Percentiles rank a stretch among this genome's conserved stretches.
Conservation (phyloP, 1,140 invertebrate species). For the Achroia grisella region DNA sequence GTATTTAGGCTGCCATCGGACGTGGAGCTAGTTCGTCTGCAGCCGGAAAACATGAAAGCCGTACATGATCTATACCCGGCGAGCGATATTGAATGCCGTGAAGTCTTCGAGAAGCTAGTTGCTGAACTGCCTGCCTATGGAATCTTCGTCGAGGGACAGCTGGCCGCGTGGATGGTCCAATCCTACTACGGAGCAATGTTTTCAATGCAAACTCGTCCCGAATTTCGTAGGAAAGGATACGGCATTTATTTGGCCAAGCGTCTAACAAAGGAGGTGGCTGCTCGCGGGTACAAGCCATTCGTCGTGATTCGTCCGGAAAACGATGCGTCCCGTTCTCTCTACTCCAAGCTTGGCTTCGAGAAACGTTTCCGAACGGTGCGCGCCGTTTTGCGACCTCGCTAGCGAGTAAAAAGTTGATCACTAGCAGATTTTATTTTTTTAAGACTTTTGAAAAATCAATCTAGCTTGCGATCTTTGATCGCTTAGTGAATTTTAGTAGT, state of each 20-base stretch:
- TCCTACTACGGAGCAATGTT: constrained; percentile 93
- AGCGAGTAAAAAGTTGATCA: constrained; percentile 55
- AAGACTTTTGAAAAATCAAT: constrained; percentile 71
- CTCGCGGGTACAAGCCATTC: constrained; percentile 85
- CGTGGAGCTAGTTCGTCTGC: constrained; percentile 81
- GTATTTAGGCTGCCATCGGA: constrained; percentile 74
- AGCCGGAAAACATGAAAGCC: constrained; percentile 82
- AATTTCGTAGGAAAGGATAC: constrained; percentile 85
- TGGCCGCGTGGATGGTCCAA: constrained; percentile 90
- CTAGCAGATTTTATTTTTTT: constrained; percentile 74
- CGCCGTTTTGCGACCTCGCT: constrained; percentile 80
- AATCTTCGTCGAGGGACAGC: constrained; percentile 80
- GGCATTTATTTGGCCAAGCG: constrained; percentile 80
- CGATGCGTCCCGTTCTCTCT: constrained; percentile 85
- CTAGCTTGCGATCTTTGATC: constrained; percentile 72
- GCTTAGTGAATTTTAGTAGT: constrained; percentile 65
- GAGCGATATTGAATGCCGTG: constrained; percentile 87
- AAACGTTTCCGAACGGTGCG: constrained; percentile 84
- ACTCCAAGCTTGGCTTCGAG: constrained; percentile 85
- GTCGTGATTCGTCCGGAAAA: constrained; percentile 91
- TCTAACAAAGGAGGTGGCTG: constrained; percentile 80
- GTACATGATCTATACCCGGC: constrained; percentile 90
- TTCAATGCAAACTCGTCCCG: constrained; percentile 90
- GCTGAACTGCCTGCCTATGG: constrained; percentile 83
- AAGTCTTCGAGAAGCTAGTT: constrained; percentile 86